Evolutionary conservation across 2,113 vertebrate species (phyloP).

Genomic region (Phycodurus eques): DNA sequence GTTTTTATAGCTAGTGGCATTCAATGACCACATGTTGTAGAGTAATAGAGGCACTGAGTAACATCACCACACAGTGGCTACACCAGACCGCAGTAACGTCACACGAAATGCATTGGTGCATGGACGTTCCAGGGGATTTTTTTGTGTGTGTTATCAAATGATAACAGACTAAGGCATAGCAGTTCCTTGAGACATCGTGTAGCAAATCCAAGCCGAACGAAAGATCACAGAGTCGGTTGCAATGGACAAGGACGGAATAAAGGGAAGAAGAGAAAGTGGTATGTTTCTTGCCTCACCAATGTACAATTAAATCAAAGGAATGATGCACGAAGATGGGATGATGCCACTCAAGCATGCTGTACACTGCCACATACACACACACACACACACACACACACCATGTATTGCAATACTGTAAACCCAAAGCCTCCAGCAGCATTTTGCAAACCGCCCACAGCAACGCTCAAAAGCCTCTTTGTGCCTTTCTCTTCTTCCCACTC

Average conservation of each 20-base stretch:
- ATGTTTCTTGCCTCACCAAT: conserved; percentile 55
- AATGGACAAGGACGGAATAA: conserved; percentile 22
- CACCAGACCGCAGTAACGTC: conserved; percentile 24
- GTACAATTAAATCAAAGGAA: conserved; percentile 44
- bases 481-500: conserved; percentile 20
- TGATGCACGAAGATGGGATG: conserved; percentile 48
- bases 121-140: conserved; percentile 1
- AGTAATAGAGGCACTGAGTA: conserved; percentile 10
- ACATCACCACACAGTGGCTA: background rate
- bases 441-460: conserved; percentile 49
- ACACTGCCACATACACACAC: background rate
- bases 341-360: conserved; percentile 21
- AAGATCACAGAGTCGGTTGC: background rate
- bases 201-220: background rate
- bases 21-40: conserved; percentile 26
- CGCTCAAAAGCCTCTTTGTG: conserved; percentile 14
- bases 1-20: conserved; percentile 21
- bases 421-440: conserved; percentile 37
- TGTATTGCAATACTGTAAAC: conserved; percentile 16
- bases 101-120: background rate
- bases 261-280: conserved; percentile 30
- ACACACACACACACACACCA: conserved; percentile 3
- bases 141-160: conserved; percentile 1
- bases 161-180: background rate
- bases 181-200: background rate